These are phyloP conservation scores for Maccullochella peelii DNA, from an alignment of 2,113 vertebrate species.

Conservation along the genomic window DNA sequence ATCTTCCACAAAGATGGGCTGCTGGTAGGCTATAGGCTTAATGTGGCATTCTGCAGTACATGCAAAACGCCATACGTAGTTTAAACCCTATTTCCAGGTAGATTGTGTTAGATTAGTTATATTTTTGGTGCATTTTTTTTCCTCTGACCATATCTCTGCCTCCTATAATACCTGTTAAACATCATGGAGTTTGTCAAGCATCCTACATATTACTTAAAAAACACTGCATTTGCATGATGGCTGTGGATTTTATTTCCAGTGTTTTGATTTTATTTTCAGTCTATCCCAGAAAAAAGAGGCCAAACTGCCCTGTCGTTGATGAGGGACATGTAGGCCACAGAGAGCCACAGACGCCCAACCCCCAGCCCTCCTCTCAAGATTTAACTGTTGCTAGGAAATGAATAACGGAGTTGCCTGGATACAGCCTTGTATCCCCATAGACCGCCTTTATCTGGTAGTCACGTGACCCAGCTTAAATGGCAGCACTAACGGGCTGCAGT, in stretches of 20 bases:
- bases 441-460: constrained; percentile 77
- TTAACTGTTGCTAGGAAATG: constrained; percentile 81
- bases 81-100: not conserved
- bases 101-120: not conserved
- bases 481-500: constrained; percentile 62
- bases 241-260: not conserved
- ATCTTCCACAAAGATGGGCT: not conserved
- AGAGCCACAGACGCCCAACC: constrained; percentile 65
- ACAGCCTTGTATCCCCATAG: constrained; percentile 74
- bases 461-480: constrained; percentile 76
- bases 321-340: constrained; percentile 74
- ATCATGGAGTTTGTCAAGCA: not conserved
- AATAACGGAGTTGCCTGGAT: constrained; percentile 81
- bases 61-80: not conserved
- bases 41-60: not conserved
- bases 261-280: not conserved
- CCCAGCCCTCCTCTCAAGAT: constrained; percentile 65
- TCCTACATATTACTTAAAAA: not conserved
- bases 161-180: not conserved
- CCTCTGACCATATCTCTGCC: not conserved
- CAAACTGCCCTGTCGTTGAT: constrained; percentile 50
- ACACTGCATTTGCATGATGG: not conserved
- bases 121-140: not conserved
- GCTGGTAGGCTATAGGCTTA: too few relatives aligned
- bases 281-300: constrained; percentile 49